Evolutionary conservation across 1,140 invertebrate genomes (phyloP), one percentile per base, ranked within the genome.

Genomic region (Lordiphosa clarofinis): DNA sequence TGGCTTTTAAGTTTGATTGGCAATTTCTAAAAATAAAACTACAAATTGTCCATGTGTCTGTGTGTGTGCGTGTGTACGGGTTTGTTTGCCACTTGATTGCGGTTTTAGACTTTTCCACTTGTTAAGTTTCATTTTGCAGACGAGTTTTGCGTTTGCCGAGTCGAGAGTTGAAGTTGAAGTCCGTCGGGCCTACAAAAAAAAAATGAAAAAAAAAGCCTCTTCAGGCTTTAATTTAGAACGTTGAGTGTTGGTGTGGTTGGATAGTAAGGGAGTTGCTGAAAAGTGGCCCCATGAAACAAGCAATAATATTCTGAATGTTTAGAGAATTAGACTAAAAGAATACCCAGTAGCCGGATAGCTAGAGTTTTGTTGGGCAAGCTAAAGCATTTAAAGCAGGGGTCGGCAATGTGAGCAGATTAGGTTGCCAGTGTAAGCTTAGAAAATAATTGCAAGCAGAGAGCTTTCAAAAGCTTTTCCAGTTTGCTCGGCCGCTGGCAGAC

Each of bases 61-160:
- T 56, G 38, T 49, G n/a, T 54, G 12, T 54, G n/a, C n/a, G 21
- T 42, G 44, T 67, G 21, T 61, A 73, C 67, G 66, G 62, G 56
- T 67, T 55, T 73, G 62, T 66, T 76, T 67, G 73, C 73, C 73
- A 76, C 73, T 76, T 67, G 73, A 76, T 76, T 75, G 73, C 73
- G 73, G 73, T 62, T 67, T 76, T 75, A 66, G 73, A 76, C 73
- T 75, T 75, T 76, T 75, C 73, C 73, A 75, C 73, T 76, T 76
- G 73, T 76, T 76, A 76, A 76, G 73, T 75, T 73, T 75, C 72
- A 75, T 75, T 75, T 63, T 52, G 72, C 66, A 75, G 73, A 75
- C 72, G 53, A 75, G 73, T 70, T 75, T 68, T 56, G 48, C 52
- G 53, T 68, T 63, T 7, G 44, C 13, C 24, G 53, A 49, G 47